Percentiles rank a stretch among this genome's conserved stretches.
These are phyloP conservation scores for Calosoma granatense DNA, from an alignment of 1,140 invertebrate genomes.

Conservation along the genomic window DNA sequence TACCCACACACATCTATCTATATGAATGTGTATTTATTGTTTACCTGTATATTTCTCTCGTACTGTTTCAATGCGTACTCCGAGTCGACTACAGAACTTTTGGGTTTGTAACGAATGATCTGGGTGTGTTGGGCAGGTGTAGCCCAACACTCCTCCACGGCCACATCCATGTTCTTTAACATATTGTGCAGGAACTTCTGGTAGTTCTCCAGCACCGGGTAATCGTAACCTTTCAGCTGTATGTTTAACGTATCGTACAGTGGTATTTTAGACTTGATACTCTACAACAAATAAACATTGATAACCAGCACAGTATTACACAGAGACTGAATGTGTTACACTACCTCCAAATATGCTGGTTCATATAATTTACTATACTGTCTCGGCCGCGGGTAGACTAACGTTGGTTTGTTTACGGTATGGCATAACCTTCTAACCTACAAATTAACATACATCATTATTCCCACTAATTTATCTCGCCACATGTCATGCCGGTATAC, in stretches of 20 bases:
- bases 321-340: conserved; percentile 35
- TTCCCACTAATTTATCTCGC: too few relatives aligned
- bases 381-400: too few relatives aligned
- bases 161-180: conserved; percentile 59
- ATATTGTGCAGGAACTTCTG: conserved; percentile 65
- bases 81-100: conserved; percentile 48
- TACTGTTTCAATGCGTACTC: conserved; percentile 66
- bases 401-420: too few relatives aligned
- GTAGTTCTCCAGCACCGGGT: conserved; percentile 65
- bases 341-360: conserved; percentile 45
- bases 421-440: too few relatives aligned
- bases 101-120: conserved; percentile 58
- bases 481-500: too few relatives aligned
- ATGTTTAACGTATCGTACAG: conserved; percentile 65
- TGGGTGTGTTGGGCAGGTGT: conserved; percentile 55
- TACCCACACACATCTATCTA: conserved; percentile 18
- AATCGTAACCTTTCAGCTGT: conserved; percentile 74
- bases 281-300: conserved; percentile 34
- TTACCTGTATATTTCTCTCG: conserved; percentile 61
- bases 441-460: too few relatives aligned
- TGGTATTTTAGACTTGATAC: conserved; percentile 54
- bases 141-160: conserved; percentile 67
- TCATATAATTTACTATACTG: conserved; percentile 35
- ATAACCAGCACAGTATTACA: conserved; percentile 29
- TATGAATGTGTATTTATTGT: conserved; percentile 31